phyloP scores from a whole-genome alignment of 1,140 invertebrate genomes.

The Zophobas morio region DNA sequence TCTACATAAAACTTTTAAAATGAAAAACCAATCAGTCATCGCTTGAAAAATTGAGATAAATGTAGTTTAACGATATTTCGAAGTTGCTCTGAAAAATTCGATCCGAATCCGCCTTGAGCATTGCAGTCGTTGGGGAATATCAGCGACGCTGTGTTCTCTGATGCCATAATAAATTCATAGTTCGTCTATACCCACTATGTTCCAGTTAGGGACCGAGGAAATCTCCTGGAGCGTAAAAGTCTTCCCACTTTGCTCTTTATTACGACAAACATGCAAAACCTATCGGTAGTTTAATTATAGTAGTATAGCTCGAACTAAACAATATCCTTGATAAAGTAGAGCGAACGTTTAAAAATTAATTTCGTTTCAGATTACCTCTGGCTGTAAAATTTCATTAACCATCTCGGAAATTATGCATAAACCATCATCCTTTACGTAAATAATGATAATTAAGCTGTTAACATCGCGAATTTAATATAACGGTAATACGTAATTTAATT shows the following conservation, averaged over 20 bases:
- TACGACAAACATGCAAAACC: too few species aligned
- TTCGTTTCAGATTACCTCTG: constrained; percentile 23
- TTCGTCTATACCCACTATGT: too few species aligned
- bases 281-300: too few species aligned
- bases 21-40: constrained; percentile 9
- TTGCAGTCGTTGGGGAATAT: not conserved
- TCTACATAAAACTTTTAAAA: constrained; percentile 2
- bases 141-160: too few species aligned
- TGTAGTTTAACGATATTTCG: not conserved
- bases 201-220: too few species aligned
- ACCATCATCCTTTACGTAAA: constrained; percentile 22
- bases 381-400: constrained; percentile 24
- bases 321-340: too few species aligned
- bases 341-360: constrained; percentile 29
- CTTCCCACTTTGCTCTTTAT: too few species aligned
- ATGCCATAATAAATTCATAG: too few species aligned
- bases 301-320: too few species aligned
- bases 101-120: not conserved
- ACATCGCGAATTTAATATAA: not conserved
- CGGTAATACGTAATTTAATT: too few species aligned
- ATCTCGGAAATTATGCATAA: constrained; percentile 33
- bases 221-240: too few species aligned
- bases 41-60: constrained; percentile 1
- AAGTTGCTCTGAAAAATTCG: not conserved
- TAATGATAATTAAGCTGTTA: constrained; percentile 27